Percentiles rank a stretch among this genome's conserved stretches.
These are phyloP conservation scores for Oreohelix idahoensis DNA, from an alignment of 1,140 invertebrate species.

Conservation along the genomic window DNA sequence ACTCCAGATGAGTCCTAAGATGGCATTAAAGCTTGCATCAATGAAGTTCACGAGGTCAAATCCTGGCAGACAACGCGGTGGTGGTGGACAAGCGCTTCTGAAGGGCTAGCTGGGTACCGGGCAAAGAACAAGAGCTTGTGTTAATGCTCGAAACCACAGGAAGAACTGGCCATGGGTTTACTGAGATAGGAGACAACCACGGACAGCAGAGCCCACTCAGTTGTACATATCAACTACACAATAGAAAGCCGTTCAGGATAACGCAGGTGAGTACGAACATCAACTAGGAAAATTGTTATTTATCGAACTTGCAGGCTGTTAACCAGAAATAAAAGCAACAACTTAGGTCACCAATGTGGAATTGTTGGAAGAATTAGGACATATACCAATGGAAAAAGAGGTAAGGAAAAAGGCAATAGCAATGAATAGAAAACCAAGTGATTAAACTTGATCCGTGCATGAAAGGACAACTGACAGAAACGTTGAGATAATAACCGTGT, in stretches of 20 bases:
- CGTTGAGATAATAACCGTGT: no score
- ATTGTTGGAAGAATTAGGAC: no score
- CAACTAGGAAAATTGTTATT: neutral
- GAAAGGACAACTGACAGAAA: no score
- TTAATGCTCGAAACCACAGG: neutral
- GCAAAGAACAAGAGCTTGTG: neutral
- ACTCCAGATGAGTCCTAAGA: neutral
- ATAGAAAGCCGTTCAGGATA: neutral
- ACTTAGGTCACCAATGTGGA: no score
- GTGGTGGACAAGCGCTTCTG: slow-evolving; percentile 5
- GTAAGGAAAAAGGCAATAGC: no score
- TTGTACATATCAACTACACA: neutral
- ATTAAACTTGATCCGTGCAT: no score
- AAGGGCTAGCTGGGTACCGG: neutral
- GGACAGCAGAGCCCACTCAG: neutral
- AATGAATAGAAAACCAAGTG: no score
- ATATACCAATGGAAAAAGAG: no score
- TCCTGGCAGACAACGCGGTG: neutral
- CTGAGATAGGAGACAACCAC: neutral
- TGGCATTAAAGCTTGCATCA: neutral
- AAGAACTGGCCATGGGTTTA: neutral
- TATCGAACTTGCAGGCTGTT: no score
- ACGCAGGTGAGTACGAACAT: neutral
- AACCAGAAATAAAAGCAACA: no score
- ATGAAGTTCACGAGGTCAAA: neutral